phyloP scores from a whole-genome alignment of 2,797 vertebrate species.

The Schizopygopsis malacanthus region DNA sequence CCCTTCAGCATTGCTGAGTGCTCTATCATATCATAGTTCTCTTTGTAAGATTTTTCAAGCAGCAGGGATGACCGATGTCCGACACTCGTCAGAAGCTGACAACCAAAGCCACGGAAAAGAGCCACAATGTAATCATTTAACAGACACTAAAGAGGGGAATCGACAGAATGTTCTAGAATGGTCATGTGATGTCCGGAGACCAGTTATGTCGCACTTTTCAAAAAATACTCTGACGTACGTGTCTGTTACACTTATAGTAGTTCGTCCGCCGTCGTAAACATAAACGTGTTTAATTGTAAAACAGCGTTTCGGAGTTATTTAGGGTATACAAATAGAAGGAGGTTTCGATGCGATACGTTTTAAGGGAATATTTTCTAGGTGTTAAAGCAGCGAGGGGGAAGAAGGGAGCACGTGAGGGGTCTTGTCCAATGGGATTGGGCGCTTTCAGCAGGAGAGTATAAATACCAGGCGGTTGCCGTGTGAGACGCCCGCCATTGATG shows the following conservation, averaged over 20 bases:
- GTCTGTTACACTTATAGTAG: constrained; percentile 13
- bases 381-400: constrained; percentile 43
- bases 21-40: constrained; percentile 46
- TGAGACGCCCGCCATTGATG: constrained; percentile 66
- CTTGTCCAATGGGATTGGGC: constrained; percentile 71
- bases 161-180: constrained; percentile 56
- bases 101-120: constrained; percentile 43
- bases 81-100: constrained; percentile 39
- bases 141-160: constrained; percentile 5
- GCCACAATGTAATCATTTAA: constrained; percentile 27
- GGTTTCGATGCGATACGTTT: neutral
- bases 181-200: constrained; percentile 60
- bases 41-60: constrained; percentile 57
- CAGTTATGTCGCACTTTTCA: constrained; percentile 60
- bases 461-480: constrained; percentile 68
- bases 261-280: neutral
- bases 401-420: constrained; percentile 61
- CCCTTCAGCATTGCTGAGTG: constrained; percentile 38
- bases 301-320: neutral
- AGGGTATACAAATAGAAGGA: neutral
- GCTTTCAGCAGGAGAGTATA: constrained; percentile 69
- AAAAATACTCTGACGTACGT: constrained; percentile 54
- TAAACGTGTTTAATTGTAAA: neutral
- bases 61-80: constrained; percentile 44
- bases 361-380: constrained; percentile 2